Conservation (phyloP, 2,797 vertebrate species). For the Orientallactaga sibirica region DNA sequence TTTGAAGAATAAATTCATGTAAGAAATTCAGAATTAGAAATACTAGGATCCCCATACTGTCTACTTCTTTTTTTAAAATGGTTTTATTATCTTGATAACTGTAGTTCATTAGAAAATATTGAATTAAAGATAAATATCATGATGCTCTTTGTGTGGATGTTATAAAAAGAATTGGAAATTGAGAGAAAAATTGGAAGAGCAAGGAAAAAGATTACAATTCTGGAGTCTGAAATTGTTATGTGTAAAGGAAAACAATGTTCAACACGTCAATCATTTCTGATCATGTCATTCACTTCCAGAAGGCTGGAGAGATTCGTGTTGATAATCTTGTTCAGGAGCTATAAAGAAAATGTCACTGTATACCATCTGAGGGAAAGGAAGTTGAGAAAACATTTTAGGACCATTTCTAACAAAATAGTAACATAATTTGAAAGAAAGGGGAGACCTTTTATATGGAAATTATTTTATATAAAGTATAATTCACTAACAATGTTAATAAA, state of each 20-base stretch:
- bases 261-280: slow-evolving; percentile 22
- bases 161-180: background rate
- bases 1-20: background rate
- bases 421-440: background rate
- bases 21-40: slow-evolving; percentile 5
- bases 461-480: background rate
- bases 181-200: slow-evolving; percentile 42
- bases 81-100: background rate
- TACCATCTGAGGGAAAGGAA: slow-evolving; percentile 26
- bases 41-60: background rate
- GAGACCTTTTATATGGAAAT: background rate
- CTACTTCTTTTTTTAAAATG: background rate
- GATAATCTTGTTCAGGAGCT: slow-evolving; percentile 40
- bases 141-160: background rate
- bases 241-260: background rate
- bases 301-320: slow-evolving; percentile 31
- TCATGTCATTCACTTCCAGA: background rate
- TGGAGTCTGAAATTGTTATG: slow-evolving; percentile 41
- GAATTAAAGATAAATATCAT: slow-evolving; percentile 50
- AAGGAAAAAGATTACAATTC: slow-evolving; percentile 18
- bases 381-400: slow-evolving; percentile 26
- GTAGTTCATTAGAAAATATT: slow-evolving; percentile 6
- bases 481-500: background rate
- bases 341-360: slow-evolving; percentile 46
- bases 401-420: slow-evolving; percentile 47